phyloP scores from a whole-genome alignment of 2,888 invertebrate species.

The Heliconius ismenius region DNA sequence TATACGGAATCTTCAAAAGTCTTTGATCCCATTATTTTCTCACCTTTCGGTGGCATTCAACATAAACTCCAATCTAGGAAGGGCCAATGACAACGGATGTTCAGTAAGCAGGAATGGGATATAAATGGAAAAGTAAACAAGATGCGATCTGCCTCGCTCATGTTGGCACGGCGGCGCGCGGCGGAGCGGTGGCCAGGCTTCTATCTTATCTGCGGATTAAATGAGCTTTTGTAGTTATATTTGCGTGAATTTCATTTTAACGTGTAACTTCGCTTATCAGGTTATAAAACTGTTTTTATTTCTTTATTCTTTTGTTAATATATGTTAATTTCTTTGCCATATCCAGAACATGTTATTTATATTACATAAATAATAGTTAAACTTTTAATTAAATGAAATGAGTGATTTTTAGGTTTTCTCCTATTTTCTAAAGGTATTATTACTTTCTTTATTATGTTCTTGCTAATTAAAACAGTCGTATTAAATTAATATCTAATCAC shows the following conservation, averaged over 20 bases:
- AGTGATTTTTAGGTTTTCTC: too few relatives aligned
- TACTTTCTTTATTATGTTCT: background rate
- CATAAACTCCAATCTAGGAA: constrained; percentile 51
- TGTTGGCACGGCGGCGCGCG: constrained; percentile 2
- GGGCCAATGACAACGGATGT: constrained; percentile 48
- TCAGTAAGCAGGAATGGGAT: constrained; percentile 54
- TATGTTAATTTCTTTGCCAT: background rate
- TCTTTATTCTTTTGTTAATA: background rate
- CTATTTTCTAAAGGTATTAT: too few relatives aligned
- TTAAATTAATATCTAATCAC: background rate
- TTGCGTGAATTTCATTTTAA: background rate
- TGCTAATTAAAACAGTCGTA: background rate
- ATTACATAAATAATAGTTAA: background rate
- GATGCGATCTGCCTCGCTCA: constrained; percentile 31
- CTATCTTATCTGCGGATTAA: constrained; percentile 25
- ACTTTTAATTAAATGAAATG: too few relatives aligned
- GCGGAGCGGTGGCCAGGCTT: constrained; percentile 22
- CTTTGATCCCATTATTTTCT: background rate
- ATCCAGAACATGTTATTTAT: background rate
- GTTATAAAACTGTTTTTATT: too few relatives aligned
- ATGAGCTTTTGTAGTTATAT: constrained; percentile 9
- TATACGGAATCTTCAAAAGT: background rate
- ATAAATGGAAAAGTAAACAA: constrained; percentile 61
- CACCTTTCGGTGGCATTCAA: background rate
- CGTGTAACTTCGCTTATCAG: background rate